phyloP scores from a whole-genome alignment of 2,113 vertebrate species.

The Tragulus kanchil region DNA sequence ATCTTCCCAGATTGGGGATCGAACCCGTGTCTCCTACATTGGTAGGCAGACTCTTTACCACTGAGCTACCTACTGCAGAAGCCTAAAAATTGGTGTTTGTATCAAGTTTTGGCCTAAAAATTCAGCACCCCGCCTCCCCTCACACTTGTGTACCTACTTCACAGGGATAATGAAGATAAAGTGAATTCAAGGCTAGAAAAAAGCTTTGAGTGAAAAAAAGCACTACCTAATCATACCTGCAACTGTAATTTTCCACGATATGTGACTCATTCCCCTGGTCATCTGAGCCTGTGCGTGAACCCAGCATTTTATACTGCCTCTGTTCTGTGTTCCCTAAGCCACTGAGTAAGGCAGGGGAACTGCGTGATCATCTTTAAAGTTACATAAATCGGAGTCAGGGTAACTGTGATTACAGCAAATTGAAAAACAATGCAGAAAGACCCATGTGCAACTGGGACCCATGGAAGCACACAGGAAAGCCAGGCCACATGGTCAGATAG shows the following conservation, averaged over 20 bases:
- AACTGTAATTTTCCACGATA: too few relatives aligned
- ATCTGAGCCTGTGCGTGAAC: too few relatives aligned
- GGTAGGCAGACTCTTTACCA: too few relatives aligned
- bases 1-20: too few relatives aligned
- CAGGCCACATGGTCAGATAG: conserved; percentile 60
- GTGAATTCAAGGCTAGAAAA: conserved; percentile 75
- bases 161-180: conserved; percentile 75
- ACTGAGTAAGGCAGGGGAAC: conserved; percentile 6
- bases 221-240: neutral
- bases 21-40: too few relatives aligned
- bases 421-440: conserved; percentile 46
- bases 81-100: too few relatives aligned
- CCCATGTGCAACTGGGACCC: neutral
- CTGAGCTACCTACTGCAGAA: too few relatives aligned
- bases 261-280: too few relatives aligned
- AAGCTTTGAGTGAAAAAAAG: conserved; percentile 51
- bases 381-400: conserved; percentile 63
- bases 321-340: neutral
- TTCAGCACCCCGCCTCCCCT: conserved; percentile 62
- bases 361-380: conserved; percentile 47
- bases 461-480: conserved; percentile 64
- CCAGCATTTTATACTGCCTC: too few relatives aligned
- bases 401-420: conserved; percentile 56
- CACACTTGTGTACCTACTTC: conserved; percentile 74
- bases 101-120: conserved; percentile 71